A percentile compares a stretch with the other conserved stretches of the same genome.
Evolutionary conservation across 2,113 vertebrate genomes (phyloP).

Genomic region (Apistogramma diplotaenia): DNA sequence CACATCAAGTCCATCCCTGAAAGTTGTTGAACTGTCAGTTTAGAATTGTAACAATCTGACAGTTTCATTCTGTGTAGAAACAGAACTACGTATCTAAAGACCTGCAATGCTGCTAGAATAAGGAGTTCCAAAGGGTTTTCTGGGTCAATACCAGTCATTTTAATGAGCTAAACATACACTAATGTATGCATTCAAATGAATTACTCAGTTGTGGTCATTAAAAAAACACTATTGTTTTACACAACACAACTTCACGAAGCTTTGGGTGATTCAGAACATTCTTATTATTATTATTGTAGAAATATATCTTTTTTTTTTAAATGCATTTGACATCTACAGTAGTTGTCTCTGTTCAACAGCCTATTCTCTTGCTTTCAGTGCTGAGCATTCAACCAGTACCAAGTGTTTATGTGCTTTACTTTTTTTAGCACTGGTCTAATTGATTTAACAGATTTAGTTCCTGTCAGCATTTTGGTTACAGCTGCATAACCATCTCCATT

Average conservation of each 20-base stretch:
- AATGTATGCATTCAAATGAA: neutral
- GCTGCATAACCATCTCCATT: neutral
- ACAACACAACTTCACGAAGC: neutral
- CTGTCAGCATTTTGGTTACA: neutral
- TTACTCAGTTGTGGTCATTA: neutral
- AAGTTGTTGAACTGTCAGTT: neutral
- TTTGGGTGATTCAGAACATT: too few species aligned
- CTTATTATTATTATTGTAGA: neutral
- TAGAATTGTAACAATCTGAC: neutral
- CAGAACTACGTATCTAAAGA: too few species aligned
- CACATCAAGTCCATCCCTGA: neutral
- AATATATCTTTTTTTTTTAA: neutral
- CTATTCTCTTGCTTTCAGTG: too few species aligned
- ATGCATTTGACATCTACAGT: neutral
- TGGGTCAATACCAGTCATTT: neutral
- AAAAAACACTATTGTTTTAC: neutral
- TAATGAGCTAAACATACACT: neutral
- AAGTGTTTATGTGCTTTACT: neutral
- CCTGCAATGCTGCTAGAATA: neutral
- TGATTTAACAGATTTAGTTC: neutral
- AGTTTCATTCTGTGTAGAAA: too few species aligned
- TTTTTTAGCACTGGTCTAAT: neutral
- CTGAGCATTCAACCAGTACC: neutral
- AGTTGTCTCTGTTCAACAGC: too few species aligned
- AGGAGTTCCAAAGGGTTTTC: neutral